Percentiles rank a stretch among this genome's conserved stretches.
Evolutionary conservation across 2,888 invertebrate genomes (phyloP).

Genomic region (Diadegma fenestrale): DNA sequence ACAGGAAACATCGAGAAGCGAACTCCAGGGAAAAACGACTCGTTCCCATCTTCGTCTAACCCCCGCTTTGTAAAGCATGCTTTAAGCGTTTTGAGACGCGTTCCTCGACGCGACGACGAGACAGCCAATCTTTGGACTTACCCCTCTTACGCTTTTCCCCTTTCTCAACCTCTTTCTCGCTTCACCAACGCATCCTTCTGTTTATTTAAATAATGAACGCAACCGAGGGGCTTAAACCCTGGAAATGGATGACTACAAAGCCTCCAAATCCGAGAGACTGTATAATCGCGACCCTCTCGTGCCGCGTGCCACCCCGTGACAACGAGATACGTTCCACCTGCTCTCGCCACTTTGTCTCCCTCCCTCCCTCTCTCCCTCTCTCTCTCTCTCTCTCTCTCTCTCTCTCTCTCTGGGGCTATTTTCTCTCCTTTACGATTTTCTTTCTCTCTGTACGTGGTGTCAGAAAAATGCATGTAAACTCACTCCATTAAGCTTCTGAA

Average conservation of each 20-base stretch:
- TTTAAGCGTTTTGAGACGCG: slow-evolving; percentile 39
- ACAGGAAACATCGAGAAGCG: slow-evolving; percentile 74
- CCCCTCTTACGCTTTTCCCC: slow-evolving; percentile 59
- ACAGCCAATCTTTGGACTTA: slow-evolving; percentile 77
- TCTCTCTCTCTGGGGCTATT: slow-evolving; percentile 14
- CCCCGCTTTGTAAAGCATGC: slow-evolving; percentile 9
- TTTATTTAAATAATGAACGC: slow-evolving; percentile 84
- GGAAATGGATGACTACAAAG: slow-evolving; percentile 84
- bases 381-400: slow-evolving; percentile 60
- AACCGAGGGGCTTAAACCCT: slow-evolving; percentile 71
- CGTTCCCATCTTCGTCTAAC: slow-evolving; percentile 19
- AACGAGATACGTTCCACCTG: slow-evolving; percentile 69
- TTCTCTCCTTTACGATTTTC: background rate
- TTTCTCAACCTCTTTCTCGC: slow-evolving; percentile 69
- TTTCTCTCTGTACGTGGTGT: background rate
- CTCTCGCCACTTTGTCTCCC: slow-evolving; percentile 55
- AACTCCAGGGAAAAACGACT: slow-evolving; percentile 57
- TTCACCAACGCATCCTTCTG: slow-evolving; percentile 73
- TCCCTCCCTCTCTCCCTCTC: slow-evolving; percentile 16
- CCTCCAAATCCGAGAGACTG: slow-evolving; percentile 78
- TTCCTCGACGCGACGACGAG: slow-evolving; percentile 67
- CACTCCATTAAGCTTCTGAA: slow-evolving; percentile 61
- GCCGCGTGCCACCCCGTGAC: slow-evolving; percentile 43
- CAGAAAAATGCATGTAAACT: slow-evolving; percentile 33
- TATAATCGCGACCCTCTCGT: slow-evolving; percentile 57